Evolutionary conservation across 2,888 invertebrate species (phyloP).

Genomic region (Panopea generosa): DNA sequence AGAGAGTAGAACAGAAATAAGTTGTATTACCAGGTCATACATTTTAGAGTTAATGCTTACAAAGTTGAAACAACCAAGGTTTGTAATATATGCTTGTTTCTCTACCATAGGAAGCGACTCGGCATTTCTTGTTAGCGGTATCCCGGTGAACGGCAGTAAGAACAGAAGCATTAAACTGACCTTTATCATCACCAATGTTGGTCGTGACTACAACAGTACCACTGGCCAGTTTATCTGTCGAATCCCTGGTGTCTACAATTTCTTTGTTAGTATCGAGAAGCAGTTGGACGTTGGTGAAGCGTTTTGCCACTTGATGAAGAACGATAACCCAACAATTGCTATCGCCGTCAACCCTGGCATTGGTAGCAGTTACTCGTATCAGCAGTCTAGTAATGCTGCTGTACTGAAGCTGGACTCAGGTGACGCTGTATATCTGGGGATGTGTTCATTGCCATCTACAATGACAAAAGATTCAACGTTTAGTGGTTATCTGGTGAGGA

Average conservation of each 20-base stretch:
- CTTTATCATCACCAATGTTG: slow-evolving; percentile 43
- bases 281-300: slow-evolving; percentile 32
- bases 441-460: slow-evolving; percentile 25
- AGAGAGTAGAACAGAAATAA: no score
- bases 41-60: no score
- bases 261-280: slow-evolving; percentile 54
- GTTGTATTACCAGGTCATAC: no score
- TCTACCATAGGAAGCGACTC: slow-evolving; percentile 12
- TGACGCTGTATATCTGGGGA: slow-evolving; percentile 36
- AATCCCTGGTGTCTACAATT: slow-evolving; percentile 48
- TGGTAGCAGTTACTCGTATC: slow-evolving; percentile 6
- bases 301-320: slow-evolving; percentile 34
- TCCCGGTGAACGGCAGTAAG: background rate
- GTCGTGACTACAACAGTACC: slow-evolving; percentile 40
- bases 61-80: no score
- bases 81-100: background rate
- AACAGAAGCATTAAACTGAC: slow-evolving; percentile 30
- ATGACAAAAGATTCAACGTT: slow-evolving; percentile 37
- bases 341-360: slow-evolving; percentile 7
- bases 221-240: slow-evolving; percentile 37
- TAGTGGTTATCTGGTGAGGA: slow-evolving; percentile 40
- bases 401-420: slow-evolving; percentile 21
- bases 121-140: slow-evolving; percentile 35
- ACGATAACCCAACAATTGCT: background rate
- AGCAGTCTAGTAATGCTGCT: slow-evolving; percentile 43